Conservation (phyloP, 2,797 vertebrate genomes). For the Sebastes jordani region DNA sequence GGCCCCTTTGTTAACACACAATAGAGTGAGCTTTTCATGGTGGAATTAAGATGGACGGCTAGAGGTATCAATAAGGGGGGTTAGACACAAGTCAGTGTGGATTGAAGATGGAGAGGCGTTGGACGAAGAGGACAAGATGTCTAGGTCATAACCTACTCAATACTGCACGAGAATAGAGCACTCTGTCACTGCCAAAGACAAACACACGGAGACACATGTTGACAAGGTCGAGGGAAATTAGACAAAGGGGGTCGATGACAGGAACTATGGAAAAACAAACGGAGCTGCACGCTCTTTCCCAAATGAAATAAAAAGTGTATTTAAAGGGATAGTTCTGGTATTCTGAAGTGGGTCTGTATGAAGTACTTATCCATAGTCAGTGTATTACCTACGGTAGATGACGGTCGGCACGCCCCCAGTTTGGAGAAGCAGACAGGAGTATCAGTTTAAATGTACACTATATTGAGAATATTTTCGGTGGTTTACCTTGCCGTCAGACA, state of each 20-base stretch:
- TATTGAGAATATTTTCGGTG: neutral
- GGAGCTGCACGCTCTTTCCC: neutral
- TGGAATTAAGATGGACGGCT: slow-evolving; percentile 57
- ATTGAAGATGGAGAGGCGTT: slow-evolving; percentile 39
- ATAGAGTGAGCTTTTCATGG: slow-evolving; percentile 34
- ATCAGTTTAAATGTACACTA: neutral
- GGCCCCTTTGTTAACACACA: slow-evolving; percentile 40
- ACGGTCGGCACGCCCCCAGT: neutral
- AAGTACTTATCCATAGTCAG: neutral
- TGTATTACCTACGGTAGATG: neutral
- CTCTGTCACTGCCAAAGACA: slow-evolving; percentile 66
- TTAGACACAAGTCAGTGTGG: slow-evolving; percentile 31
- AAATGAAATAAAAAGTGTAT: neutral
- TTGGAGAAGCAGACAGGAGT: neutral
- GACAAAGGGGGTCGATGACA: neutral
- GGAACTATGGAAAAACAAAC: slow-evolving; percentile 25
- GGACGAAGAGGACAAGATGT: slow-evolving; percentile 61
- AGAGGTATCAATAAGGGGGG: slow-evolving; percentile 6
- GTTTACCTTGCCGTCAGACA: neutral
- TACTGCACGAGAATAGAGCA: slow-evolving; percentile 58
- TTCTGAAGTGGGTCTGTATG: neutral
- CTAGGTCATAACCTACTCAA: slow-evolving; percentile 68
- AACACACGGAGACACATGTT: slow-evolving; percentile 26
- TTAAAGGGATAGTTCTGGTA: neutral
- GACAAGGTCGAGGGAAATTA: slow-evolving; percentile 58